Conservation (phyloP, 2,797 vertebrate species). For the Neosilurus hyrtlii region DNA sequence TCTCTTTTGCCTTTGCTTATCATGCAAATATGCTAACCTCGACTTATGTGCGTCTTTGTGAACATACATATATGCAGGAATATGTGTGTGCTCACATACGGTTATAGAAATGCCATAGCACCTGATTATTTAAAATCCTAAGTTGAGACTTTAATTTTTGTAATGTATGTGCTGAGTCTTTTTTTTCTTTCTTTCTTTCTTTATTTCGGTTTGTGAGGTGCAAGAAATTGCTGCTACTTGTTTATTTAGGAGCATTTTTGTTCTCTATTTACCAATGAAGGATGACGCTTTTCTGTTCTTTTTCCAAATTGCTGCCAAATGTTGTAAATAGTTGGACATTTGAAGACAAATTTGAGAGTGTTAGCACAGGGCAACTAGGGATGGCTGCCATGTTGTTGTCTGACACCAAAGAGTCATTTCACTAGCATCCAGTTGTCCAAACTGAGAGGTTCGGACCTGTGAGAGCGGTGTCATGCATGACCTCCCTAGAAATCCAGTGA, state of each 20-base stretch:
- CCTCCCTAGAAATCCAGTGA: slow-evolving; percentile 33
- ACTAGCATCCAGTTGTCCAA: slow-evolving; percentile 62
- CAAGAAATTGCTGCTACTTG: slow-evolving; percentile 80
- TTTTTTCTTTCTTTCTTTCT: slow-evolving; percentile 62
- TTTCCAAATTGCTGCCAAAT: slow-evolving; percentile 78
- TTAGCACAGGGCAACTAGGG: slow-evolving; percentile 58
- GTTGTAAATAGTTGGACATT: slow-evolving; percentile 75
- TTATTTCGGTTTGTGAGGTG: slow-evolving; percentile 68
- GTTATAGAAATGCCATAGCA: slow-evolving; percentile 67
- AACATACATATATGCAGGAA: slow-evolving; percentile 69
- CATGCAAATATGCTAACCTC: slow-evolving; percentile 69
- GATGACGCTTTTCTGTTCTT: slow-evolving; percentile 62
- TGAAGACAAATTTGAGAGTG: slow-evolving; percentile 84
- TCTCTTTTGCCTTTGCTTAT: slow-evolving; percentile 71
- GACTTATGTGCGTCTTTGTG: slow-evolving; percentile 63
- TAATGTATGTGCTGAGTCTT: slow-evolving; percentile 64
- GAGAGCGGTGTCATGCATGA: slow-evolving; percentile 46
- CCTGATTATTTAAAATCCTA: slow-evolving; percentile 65
- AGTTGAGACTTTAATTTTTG: slow-evolving; percentile 63
- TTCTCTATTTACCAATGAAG: slow-evolving; percentile 60
- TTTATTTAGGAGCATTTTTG: slow-evolving; percentile 71
- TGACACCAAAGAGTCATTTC: slow-evolving; percentile 74
- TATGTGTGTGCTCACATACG: slow-evolving; percentile 68
- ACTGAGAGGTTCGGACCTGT: slow-evolving; percentile 42
- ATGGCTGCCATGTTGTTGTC: slow-evolving; percentile 66